Base-by-base conservation (phyloP, 2,113 vertebrate genomes). In the Desmodus rotundus region DNA sequence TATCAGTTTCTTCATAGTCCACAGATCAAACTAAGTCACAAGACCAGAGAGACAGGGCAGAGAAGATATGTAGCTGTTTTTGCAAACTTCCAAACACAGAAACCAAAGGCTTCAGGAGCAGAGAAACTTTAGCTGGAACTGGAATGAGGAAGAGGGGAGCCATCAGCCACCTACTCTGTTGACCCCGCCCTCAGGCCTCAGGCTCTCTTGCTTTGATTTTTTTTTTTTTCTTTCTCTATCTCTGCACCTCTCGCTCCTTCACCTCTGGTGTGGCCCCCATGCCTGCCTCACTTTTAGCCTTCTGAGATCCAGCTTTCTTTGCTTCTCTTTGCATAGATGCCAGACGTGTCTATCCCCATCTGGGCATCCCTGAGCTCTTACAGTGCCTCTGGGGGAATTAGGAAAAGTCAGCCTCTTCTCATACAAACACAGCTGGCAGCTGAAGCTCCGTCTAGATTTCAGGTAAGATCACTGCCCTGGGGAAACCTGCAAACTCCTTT, bases 131-230 rank as follows among this genome's bases (percentile, higher is more conserved):
- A 13, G 33, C 26, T 52, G 68, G 33, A 43, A 17, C 4, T 65
- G 2, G 36, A 56, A 8, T 33, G 26, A 89, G 3, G 24, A 36
- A 28, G 58, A 87, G 3, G 56, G 65, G 43, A 56, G 6, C 12
- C 61, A 5, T 68, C 24, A 33, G 15, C 74, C 9, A 2, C 24
- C 41, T 13, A 12, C 7, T 2, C 2, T 13, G 7, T 0, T 11
- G 20, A 31, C 4, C 83, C 47, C 9, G 4, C 65, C 33, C 24
- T 14, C 61, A 61, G 58, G 58, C 56, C 20, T 31, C 0, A 38
- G 28, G 4, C 16, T 15, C 56, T 26, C 22, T 22, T 58, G 15
- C 22, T 50, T 78, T 76, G 28, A 17, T 45, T n/a, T 70, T 26
- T 14, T 70, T 26, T 14, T n/a, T 14, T 54, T 54, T 24, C 16